phyloP scores from a whole-genome alignment of 2,888 invertebrate species.

The Gari tellinella region DNA sequence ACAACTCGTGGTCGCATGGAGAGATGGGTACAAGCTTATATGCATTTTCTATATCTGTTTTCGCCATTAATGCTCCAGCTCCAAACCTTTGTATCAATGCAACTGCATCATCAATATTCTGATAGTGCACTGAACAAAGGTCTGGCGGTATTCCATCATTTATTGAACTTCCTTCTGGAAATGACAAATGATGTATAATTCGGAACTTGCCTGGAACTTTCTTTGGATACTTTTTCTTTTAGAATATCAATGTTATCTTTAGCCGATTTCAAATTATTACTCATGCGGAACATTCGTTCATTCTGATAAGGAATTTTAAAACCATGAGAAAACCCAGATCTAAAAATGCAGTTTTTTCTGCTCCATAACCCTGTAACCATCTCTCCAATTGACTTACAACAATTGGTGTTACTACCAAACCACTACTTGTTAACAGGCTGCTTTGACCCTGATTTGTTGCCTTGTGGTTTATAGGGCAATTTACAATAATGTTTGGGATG shows the following conservation, averaged over 20 bases:
- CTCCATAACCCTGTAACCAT: no score
- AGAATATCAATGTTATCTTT: not conserved
- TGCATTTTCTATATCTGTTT: constrained; percentile 38
- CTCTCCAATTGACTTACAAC: no score
- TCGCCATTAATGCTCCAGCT: constrained; percentile 18
- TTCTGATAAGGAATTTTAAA: no score
- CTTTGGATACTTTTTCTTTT: constrained; percentile 23
- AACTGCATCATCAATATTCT: constrained; percentile 17
- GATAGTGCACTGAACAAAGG: constrained; percentile 24
- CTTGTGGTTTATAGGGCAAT: no score
- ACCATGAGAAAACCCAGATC: no score
- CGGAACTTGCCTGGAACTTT: constrained; percentile 14
- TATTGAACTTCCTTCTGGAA: constrained; percentile 10
- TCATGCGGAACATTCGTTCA: no score
- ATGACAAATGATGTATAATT: constrained; percentile 32
- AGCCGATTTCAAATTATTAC: constrained; percentile 7
- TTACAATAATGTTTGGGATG: no score
- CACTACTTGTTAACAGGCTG: no score
- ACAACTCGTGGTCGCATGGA: constrained; percentile 15
- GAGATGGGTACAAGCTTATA: constrained; percentile 33
- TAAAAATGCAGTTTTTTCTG: no score
- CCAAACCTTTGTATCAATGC: constrained; percentile 21
- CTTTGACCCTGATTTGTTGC: no score
- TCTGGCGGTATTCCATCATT: constrained; percentile 21
- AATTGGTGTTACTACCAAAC: no score